Conservation (phyloP, 2,888 invertebrate species). For the Spodoptera exigua region DNA sequence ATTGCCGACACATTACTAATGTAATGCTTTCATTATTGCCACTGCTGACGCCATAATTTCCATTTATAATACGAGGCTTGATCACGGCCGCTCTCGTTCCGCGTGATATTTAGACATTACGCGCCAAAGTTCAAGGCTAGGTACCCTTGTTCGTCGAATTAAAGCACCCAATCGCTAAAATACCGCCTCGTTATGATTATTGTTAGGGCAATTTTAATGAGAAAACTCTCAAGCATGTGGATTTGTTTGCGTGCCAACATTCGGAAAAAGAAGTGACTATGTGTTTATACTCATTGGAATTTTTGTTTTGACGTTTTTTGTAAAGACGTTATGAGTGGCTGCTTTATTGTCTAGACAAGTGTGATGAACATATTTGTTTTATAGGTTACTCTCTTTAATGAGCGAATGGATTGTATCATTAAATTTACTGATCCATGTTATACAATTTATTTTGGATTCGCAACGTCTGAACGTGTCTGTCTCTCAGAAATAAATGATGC, state of each 20-base stretch:
- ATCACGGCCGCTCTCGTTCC: conserved; percentile 59
- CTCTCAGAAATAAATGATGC: conserved; percentile 12
- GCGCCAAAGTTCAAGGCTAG: conserved; percentile 59
- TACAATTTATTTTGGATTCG: conserved; percentile 23
- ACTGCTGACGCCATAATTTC: conserved; percentile 44
- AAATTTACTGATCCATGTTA: conserved; percentile 3
- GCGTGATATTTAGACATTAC: conserved; percentile 68
- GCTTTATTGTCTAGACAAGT: conserved; percentile 65
- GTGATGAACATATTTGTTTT: conserved; percentile 57
- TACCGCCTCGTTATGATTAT: conserved; percentile 37
- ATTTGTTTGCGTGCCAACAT: conserved; percentile 68
- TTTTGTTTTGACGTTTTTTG: conserved; percentile 57
- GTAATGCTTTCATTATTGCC: conserved; percentile 48
- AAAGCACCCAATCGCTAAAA: conserved; percentile 41
- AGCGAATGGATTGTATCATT: conserved; percentile 24
- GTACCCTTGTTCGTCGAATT: conserved; percentile 50
- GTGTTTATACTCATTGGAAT: conserved; percentile 61
- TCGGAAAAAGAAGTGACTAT: conserved; percentile 66
- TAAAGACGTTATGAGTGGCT: conserved; percentile 54
- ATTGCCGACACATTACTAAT: conserved; percentile 38
- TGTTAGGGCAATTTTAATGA: conserved; percentile 35
- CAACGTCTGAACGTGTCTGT: conserved; percentile 17
- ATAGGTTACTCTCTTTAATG: conserved; percentile 51
- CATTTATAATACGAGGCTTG: conserved; percentile 46
- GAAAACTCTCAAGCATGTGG: conserved; percentile 56